Conservation (phyloP, 2,113 vertebrate genomes). For the Vulpes ferrilata region DNA sequence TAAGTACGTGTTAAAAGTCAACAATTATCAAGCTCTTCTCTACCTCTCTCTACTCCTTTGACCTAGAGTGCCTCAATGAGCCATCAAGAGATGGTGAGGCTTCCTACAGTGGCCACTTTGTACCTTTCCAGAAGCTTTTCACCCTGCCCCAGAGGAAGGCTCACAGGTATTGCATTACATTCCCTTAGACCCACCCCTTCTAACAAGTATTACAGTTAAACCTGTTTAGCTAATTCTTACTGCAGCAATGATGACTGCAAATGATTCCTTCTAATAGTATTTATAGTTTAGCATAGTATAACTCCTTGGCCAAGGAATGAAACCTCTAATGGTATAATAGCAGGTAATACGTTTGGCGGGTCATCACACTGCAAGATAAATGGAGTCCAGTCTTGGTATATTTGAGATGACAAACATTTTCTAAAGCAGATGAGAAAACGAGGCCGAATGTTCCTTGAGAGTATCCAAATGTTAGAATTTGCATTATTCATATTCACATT, state of each 20-base stretch:
- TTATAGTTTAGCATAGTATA: neutral
- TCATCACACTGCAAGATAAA: neutral
- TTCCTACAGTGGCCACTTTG: neutral
- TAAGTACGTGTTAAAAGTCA: neutral
- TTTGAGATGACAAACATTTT: slow-evolving; percentile 22
- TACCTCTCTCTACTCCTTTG: neutral
- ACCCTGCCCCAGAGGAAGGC: neutral
- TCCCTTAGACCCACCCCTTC: neutral
- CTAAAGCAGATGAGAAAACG: slow-evolving; percentile 15
- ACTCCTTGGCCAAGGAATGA: neutral
- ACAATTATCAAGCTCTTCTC: neutral
- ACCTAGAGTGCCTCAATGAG: neutral
- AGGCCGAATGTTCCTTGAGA: neutral
- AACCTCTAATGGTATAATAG: neutral
- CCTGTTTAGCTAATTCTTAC: neutral
- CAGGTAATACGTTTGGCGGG: neutral
- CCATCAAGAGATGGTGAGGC: neutral
- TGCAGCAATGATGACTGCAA: neutral
- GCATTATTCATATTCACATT: slow-evolving; percentile 21
- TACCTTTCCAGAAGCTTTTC: neutral
- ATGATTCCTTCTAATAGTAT: neutral
- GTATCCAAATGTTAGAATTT: neutral
- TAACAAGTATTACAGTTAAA: neutral
- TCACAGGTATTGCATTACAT: neutral
- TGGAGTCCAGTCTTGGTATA: neutral